phyloP scores from a whole-genome alignment of 2,888 invertebrate genomes.

The Caenorhabditis drosophilae region DNA sequence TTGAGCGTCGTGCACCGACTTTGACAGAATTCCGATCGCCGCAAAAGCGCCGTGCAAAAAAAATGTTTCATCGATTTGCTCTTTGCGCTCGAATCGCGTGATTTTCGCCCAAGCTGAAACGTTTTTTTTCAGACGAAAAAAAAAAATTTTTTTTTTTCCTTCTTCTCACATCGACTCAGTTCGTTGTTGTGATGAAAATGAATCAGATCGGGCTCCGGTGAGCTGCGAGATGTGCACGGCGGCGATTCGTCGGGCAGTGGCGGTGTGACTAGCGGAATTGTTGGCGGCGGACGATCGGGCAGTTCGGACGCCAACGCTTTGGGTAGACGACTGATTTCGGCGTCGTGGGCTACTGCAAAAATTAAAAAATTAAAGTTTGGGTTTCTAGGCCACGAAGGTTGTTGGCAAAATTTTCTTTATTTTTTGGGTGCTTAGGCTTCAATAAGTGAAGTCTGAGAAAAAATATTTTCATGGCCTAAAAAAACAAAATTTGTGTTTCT shows the following conservation, averaged over 20 bases:
- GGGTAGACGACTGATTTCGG: conserved; percentile 27
- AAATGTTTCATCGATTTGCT: conserved; percentile 63
- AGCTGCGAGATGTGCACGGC: conserved; percentile 38
- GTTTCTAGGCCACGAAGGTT: too few species aligned
- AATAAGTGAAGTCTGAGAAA: too few species aligned
- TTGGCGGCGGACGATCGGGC: conserved; percentile 43
- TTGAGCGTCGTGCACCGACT: conserved; percentile 65
- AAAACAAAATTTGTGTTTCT: too few species aligned
- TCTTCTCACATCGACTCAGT: conserved; percentile 20
- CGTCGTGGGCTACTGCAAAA: conserved; percentile 28
- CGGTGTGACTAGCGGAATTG: conserved; percentile 39
- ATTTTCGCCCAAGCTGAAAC: conserved; percentile 65
- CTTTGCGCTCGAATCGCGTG: conserved; percentile 63
- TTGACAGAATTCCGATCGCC: conserved; percentile 45
- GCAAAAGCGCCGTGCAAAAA: conserved; percentile 62
- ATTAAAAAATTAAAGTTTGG: not conserved
- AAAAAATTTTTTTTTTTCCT: too few species aligned
- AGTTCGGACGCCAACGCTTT: conserved; percentile 31
- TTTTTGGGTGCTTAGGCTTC: too few species aligned
- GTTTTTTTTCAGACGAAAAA: too few species aligned
- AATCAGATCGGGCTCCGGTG: conserved; percentile 34
- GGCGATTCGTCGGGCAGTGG: conserved; percentile 49
- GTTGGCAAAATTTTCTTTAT: too few species aligned
- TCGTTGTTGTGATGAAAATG: conserved; percentile 35
- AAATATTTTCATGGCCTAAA: too few species aligned